Percentiles rank a stretch among this genome's conserved stretches.
These are phyloP conservation scores for Conus ventricosus DNA, from an alignment of 1,140 invertebrate genomes.

Conservation along the genomic window DNA sequence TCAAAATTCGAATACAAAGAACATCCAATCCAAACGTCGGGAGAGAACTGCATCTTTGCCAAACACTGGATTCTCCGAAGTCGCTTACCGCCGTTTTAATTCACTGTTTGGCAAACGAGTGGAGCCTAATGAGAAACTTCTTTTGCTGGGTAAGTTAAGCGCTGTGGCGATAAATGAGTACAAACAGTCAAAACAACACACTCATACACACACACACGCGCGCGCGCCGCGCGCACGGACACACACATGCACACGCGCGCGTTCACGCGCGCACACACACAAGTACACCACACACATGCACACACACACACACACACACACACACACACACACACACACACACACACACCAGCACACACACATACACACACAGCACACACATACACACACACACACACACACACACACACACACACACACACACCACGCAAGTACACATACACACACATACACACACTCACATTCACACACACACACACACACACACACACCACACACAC, in stretches of 20 bases:
- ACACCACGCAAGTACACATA: not conserved
- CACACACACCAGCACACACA: not conserved
- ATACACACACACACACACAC: not conserved
- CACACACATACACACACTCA: not conserved
- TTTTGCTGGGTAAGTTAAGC: too few relatives aligned
- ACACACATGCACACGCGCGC: constrained; percentile 2
- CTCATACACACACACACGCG: not conserved
- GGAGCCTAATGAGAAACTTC: too few relatives aligned
- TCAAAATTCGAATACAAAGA: too few relatives aligned
- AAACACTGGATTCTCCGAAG: too few relatives aligned
- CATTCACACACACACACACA: not conserved
- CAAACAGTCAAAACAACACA: not conserved
- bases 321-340: not conserved
- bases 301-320: too few relatives aligned
- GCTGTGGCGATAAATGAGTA: too few relatives aligned
- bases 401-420: not conserved
- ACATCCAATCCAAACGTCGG: too few relatives aligned
- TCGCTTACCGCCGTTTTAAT: too few relatives aligned
- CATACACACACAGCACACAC: too few relatives aligned
- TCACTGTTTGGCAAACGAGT: too few relatives aligned
- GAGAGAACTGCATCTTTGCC: too few relatives aligned
- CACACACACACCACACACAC: too few relatives aligned
- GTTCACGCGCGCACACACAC: constrained; percentile 14
- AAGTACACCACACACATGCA: not conserved
- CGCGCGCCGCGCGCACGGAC: not conserved